These are phyloP conservation scores for Hydra vulgaris DNA, from an alignment of 30 jellyfish, hydroid and myxozoan genomes.

Conservation along the genomic window DNA sequence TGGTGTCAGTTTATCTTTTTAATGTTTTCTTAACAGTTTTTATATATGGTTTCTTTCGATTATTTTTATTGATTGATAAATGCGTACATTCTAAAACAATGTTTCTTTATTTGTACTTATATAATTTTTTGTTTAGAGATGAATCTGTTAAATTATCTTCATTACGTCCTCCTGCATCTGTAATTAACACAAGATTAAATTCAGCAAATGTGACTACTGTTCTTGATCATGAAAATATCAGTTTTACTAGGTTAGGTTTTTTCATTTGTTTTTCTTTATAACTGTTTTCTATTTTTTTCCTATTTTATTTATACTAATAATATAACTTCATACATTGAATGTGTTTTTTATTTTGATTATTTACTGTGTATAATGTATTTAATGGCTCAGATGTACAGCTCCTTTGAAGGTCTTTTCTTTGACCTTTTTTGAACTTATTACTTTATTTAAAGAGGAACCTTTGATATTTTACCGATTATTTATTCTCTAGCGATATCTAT, in stretches of 20 bases:
- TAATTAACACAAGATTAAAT: conserved; percentile 52
- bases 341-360: no score
- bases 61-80: no score
- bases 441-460: no score
- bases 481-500: no score
- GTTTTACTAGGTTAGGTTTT: conserved; percentile 55
- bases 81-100: no score
- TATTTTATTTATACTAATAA: not conserved
- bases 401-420: no score
- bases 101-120: not conserved
- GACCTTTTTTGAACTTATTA: no score
- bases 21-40: not conserved
- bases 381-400: no score
- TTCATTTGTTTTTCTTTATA: not conserved
- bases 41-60: not conserved
- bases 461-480: no score
- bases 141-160: conserved; percentile 56
- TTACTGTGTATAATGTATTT: no score
- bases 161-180: conserved; percentile 81
- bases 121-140: conserved; percentile 8
- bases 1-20: not conserved
- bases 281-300: not conserved
- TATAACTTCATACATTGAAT: no score
- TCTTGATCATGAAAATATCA: conserved; percentile 70
- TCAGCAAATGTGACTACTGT: conserved; percentile 72